A percentile compares a stretch with the other conserved stretches of the same genome.
These are phyloP conservation scores for Cherax destructor DNA, from an alignment of 1,140 invertebrate species.

Conservation along the genomic window DNA sequence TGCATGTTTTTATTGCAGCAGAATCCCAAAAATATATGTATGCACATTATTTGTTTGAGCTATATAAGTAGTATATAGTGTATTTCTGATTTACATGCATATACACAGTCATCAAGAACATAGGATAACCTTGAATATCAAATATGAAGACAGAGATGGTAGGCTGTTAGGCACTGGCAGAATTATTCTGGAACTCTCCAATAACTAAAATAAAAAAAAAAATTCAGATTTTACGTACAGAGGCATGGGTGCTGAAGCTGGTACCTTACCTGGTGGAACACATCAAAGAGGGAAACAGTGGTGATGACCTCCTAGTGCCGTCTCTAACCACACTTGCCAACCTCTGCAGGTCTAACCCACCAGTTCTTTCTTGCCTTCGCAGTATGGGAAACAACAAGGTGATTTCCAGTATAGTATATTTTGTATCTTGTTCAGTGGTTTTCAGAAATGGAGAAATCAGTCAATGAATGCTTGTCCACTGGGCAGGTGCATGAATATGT, in stretches of 20 bases:
- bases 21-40: too few relatives aligned
- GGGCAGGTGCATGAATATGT: too few relatives aligned
- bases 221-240: slow-evolving; percentile 43
- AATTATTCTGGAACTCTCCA: too few relatives aligned
- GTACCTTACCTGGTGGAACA: slow-evolving; percentile 49
- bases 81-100: too few relatives aligned
- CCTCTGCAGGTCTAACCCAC: slow-evolving; percentile 58
- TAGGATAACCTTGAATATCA: background rate
- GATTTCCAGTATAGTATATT: background rate
- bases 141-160: background rate
- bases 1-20: too few relatives aligned
- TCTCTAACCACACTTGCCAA: slow-evolving; percentile 59
- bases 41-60: too few relatives aligned
- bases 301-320: slow-evolving; percentile 48
- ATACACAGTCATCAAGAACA: background rate
- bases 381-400: slow-evolving; percentile 38
- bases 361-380: slow-evolving; percentile 42
- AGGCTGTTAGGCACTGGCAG: background rate
- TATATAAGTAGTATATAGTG: too few relatives aligned
- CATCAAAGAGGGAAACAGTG: slow-evolving; percentile 14
- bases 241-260: slow-evolving; percentile 61
- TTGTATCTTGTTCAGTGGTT: too few relatives aligned
- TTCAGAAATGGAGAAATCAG: too few relatives aligned
- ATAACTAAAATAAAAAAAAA: too few relatives aligned
- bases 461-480: too few relatives aligned